Conservation (phyloP, 1,140 invertebrate genomes). For the Bradynema listronoti region DNA sequence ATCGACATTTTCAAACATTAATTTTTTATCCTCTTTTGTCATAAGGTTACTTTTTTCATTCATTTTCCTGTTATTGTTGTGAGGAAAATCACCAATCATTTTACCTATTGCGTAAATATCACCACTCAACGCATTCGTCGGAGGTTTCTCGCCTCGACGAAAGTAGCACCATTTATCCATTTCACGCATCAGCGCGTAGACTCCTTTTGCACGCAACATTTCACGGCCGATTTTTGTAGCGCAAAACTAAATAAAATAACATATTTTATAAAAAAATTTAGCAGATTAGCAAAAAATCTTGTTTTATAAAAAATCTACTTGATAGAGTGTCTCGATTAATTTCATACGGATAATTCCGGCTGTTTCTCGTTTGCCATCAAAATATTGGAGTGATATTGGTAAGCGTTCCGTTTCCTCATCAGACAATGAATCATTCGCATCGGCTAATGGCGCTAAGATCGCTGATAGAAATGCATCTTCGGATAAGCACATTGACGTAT, state of each 20-base stretch:
- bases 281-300: background rate
- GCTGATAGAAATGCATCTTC: conserved; percentile 24
- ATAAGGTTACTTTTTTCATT: background rate
- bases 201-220: conserved; percentile 18
- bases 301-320: conserved; percentile 16
- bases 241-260: conserved; percentile 22
- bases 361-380: conserved; percentile 13
- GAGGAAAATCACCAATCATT: too few relatives aligned
- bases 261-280: background rate
- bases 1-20: too few relatives aligned
- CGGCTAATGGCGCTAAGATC: conserved; percentile 19
- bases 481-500: background rate
- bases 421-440: conserved; percentile 11
- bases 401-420: conserved; percentile 25
- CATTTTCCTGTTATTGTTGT: too few relatives aligned
- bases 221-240: conserved; percentile 26
- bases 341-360: conserved; percentile 10
- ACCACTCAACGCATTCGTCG: too few relatives aligned
- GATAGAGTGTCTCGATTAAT: conserved; percentile 23
- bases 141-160: too few relatives aligned
- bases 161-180: conserved; percentile 25
- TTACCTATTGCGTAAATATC: too few relatives aligned
- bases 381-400: conserved; percentile 22
- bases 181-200: conserved; percentile 32
- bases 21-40: too few relatives aligned